Base-by-base conservation (phyloP, 1,140 invertebrate genomes). In the Pachyrhynchus sulphureomaculatus region DNA sequence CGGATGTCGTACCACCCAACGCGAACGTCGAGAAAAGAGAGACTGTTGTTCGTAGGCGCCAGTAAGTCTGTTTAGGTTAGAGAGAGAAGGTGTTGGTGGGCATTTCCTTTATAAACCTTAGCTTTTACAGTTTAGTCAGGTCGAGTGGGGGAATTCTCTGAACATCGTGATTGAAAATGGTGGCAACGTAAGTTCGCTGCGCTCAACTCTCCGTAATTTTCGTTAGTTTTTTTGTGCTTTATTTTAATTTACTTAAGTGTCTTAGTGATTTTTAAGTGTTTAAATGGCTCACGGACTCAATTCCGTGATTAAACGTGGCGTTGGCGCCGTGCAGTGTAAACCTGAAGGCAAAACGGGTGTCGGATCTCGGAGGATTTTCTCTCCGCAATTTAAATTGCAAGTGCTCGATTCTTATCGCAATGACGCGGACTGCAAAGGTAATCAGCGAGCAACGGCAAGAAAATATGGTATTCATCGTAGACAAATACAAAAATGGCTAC, bases 401-500 rank as follows among this genome's bases (percentile, higher is more conserved):
- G 91, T 93, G 61, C 80, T 93, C 54, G 89, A 92, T 72, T 91
- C 90, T 17, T 93, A 92, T 72, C 80, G 89, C 42, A 83, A 86
- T 62, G 90, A 93, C 73, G 83, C 85, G 23, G 90, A 92, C 72
- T 93, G 90, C 74, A 85, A 89, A 66, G 90, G 90, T 8, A 93
- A 93, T 75, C 90, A 92, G 71, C 79, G 90, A 12, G 88, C 91
- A 0, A 92, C 91, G 1, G 91, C 91, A 4, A 82, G 90, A 58
- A 93, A 93, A 75, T 93, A 92, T 72, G 88, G 88, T 13, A 92
- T 93, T 47, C 90, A 93, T 72, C 81, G 91, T 10, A 80, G 90
- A 21, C 90, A 93, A 75, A 92, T 93, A 51, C 90, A 93, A 75
- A 92, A 93, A 80, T 93, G 91, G 91, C 75, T 93, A 52, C 90